Evolutionary conservation across 2,113 vertebrate species (phyloP).

Genomic region (Microcebus jonahi): DNA sequence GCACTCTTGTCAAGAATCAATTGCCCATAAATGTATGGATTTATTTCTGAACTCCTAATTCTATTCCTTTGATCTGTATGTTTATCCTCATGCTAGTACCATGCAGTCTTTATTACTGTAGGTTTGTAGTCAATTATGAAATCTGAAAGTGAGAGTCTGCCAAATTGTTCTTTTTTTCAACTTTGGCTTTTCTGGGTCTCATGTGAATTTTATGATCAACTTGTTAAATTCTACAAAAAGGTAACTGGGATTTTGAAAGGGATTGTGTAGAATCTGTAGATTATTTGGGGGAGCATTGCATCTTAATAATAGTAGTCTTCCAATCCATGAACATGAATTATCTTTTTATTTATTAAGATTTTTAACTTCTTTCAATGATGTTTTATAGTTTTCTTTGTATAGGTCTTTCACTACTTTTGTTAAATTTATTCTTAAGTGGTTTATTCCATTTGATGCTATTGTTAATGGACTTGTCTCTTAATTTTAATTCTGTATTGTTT

Average conservation of each 20-base stretch:
- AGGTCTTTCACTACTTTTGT: background rate
- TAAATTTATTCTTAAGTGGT: background rate
- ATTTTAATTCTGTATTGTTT: constrained; percentile 38
- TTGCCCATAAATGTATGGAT: background rate
- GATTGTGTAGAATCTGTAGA: background rate
- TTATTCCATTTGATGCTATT: background rate
- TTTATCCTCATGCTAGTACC: background rate
- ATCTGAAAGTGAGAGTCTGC: background rate
- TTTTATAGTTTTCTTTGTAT: background rate
- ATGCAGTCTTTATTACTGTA: background rate
- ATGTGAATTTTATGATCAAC: background rate
- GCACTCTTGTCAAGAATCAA: background rate
- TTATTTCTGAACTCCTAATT: background rate
- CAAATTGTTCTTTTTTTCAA: background rate
- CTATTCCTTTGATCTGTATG: background rate
- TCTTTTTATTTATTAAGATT: background rate
- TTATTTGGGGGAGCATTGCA: background rate
- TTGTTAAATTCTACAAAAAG: background rate
- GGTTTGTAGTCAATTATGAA: background rate
- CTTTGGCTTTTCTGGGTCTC: background rate
- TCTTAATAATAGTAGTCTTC: background rate
- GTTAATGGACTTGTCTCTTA: background rate
- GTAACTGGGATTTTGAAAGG: background rate
- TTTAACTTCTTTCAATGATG: background rate
- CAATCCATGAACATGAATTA: background rate